phyloP scores from a whole-genome alignment of 2,113 vertebrate genomes.

The Callipepla squamata region DNA sequence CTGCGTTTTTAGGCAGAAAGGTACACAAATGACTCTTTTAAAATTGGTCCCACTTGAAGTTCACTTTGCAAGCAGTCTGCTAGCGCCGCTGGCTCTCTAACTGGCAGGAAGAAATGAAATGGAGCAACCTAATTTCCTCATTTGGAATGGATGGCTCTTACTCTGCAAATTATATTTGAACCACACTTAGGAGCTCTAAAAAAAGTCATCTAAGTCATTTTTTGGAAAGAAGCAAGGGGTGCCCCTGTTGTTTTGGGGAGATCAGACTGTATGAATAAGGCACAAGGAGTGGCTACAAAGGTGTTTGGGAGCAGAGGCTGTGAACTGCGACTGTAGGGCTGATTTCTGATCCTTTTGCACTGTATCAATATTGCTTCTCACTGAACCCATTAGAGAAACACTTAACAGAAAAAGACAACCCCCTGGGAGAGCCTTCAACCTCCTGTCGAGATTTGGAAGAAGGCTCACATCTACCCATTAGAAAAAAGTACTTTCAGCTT shows the following conservation, averaged over 20 bases:
- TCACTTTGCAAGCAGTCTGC: background rate
- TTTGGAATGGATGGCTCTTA: background rate
- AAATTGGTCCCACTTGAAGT: background rate
- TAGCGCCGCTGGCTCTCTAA: background rate
- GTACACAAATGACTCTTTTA: background rate
- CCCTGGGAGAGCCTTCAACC: constrained; percentile 3
- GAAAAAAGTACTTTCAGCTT: constrained; percentile 54
- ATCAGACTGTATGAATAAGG: background rate
- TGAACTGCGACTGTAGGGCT: background rate
- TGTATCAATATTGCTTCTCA: background rate
- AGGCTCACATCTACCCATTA: constrained; percentile 38
- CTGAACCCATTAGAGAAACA: constrained; percentile 56
- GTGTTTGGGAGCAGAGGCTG: background rate
- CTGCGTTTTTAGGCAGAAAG: background rate
- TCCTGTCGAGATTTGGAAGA: constrained; percentile 53
- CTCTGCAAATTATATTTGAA: background rate
- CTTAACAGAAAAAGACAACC: constrained; percentile 53
- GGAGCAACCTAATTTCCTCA: background rate
- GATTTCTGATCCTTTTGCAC: constrained; percentile 27
- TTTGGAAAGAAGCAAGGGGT: background rate
- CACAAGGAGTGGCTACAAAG: background rate
- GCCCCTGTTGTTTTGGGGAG: background rate
- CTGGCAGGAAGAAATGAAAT: background rate
- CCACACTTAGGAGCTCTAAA: background rate
- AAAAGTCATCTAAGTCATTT: background rate